Evolutionary conservation across 1,140 invertebrate genomes (phyloP), one percentile per base, ranked within the genome.

Genomic region (Phenacoccus solenopsis): DNA sequence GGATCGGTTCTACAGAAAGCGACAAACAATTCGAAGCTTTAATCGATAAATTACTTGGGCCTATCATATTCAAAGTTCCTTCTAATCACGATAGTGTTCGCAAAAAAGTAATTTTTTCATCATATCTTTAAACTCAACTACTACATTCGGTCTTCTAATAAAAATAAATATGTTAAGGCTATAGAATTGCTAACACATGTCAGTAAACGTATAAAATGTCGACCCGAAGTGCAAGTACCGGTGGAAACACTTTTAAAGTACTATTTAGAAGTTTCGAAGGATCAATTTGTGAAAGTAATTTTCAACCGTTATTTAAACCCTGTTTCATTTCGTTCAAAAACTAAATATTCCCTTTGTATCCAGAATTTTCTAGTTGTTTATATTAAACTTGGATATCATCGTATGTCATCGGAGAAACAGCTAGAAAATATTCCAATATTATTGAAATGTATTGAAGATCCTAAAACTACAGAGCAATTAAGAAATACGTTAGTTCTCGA

Each of bases 281-380:
- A 88, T 75, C 88, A 89, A 69, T 93, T 93, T 82, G 87, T 93
- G 68, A 90, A 87, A 75, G 90, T 92, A 82, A 83, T 83, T 83
- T 64, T 69, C 70, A 64, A 1, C 24, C 32, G 28, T 38, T 27
- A 27, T 24, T 64, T 64, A 5, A n/a, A 64, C 9, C 12, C 25
- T 57, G 24, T 61, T 61, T 13, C 13, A 32, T 64, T 10, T 4
- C 57, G 35, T 4, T 64, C 16, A 20, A 4, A 64, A 64, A 24
- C 25, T 64, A 49, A 64, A 49, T 67, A 25, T 30, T 64, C 70
- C 69, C 75, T 74, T 77, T 73, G 75, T 72, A 84, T 86, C 24
- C 80, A 94, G 88, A 96, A 96, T 80, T 96, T 96, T 78, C 88
- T 90, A 59, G 91, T 96, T 69, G 92, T 96, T 76, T 97, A 96